These are phyloP conservation scores for Caerostris darwini DNA, from an alignment of 1,140 invertebrate genomes.

Conservation along the genomic window DNA sequence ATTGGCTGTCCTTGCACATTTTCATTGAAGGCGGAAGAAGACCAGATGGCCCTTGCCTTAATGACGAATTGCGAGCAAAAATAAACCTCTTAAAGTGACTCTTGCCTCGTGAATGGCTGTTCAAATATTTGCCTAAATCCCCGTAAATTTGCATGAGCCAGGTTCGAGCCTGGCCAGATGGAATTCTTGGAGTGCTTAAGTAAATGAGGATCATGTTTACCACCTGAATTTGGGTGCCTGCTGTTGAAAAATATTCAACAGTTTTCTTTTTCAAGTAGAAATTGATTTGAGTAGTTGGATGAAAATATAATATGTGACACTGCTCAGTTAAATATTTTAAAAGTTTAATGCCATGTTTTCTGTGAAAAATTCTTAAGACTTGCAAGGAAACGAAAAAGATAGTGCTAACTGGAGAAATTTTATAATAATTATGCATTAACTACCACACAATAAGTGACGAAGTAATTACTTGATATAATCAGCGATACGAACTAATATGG, in stretches of 20 bases:
- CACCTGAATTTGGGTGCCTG: background rate
- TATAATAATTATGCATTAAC: too few species aligned
- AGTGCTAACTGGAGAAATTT: too few species aligned
- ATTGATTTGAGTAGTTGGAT: too few species aligned
- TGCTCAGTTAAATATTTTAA: too few species aligned
- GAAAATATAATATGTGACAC: too few species aligned
- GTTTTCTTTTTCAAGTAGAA: background rate
- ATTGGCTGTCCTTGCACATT: slow-evolving; percentile 25
- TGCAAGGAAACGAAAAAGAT: too few species aligned
- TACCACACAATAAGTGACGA: too few species aligned
- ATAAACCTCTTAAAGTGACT: background rate
- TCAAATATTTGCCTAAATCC: slow-evolving; percentile 20
- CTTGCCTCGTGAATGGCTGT: background rate
- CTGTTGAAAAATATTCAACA: background rate
- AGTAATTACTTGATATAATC: too few species aligned
- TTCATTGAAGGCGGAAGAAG: background rate
- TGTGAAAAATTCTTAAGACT: too few species aligned
- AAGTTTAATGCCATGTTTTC: too few species aligned
- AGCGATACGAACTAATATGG: too few species aligned
- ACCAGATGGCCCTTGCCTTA: background rate
- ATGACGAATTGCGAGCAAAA: slow-evolving; percentile 27
- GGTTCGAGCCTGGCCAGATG: background rate
- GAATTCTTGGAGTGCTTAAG: background rate
- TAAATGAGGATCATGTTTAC: background rate
- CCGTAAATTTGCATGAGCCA: slow-evolving; percentile 23